A percentile compares a stretch with the other conserved stretches of the same genome.
Conservation (phyloP, 2,888 invertebrate species). For the Drosophila merina region DNA sequence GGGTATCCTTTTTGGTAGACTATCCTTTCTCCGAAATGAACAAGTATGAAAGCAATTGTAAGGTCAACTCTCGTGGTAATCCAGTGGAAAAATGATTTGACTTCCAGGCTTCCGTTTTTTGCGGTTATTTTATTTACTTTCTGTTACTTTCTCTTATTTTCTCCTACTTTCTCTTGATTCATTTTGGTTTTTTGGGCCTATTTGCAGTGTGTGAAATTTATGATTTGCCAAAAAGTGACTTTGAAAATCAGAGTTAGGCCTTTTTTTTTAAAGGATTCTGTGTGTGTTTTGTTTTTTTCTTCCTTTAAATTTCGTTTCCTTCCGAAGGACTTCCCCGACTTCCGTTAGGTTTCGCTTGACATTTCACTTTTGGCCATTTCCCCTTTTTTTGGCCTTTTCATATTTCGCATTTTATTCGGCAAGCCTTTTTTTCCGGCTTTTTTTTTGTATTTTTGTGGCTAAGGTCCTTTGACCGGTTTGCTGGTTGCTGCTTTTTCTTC, state of each 20-base stretch:
- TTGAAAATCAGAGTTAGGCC: slow-evolving; percentile 62
- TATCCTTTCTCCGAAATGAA: slow-evolving; percentile 13
- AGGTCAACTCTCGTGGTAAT: slow-evolving; percentile 57
- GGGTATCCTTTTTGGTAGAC: neutral
- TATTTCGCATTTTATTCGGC: slow-evolving; percentile 38
- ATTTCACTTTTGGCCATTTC: slow-evolving; percentile 62
- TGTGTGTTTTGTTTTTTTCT: no score
- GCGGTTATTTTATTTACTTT: slow-evolving; percentile 48
- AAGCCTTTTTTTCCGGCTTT: slow-evolving; percentile 8
- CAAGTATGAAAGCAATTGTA: slow-evolving; percentile 39
- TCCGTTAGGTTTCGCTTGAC: slow-evolving; percentile 64
- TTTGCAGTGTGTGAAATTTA: slow-evolving; percentile 64
- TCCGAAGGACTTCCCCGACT: slow-evolving; percentile 1
- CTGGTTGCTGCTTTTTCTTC: neutral
- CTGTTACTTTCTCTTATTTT: neutral
- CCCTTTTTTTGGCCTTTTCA: slow-evolving; percentile 59
- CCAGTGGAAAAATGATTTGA: slow-evolving; percentile 78
- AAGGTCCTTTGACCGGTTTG: slow-evolving; percentile 13
- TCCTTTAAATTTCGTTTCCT: neutral
- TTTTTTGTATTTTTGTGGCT: slow-evolving; percentile 10
- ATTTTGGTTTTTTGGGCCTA: slow-evolving; percentile 16
- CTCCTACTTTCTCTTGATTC: neutral
- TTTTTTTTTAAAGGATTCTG: slow-evolving; percentile 20
- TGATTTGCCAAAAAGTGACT: slow-evolving; percentile 70
- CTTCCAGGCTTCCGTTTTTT: slow-evolving; percentile 60